A percentile compares a stretch with the other conserved stretches of the same genome.
These are phyloP conservation scores for Sylvicapra grimmia DNA, from an alignment of 2,113 vertebrate genomes.

Conservation along the genomic window DNA sequence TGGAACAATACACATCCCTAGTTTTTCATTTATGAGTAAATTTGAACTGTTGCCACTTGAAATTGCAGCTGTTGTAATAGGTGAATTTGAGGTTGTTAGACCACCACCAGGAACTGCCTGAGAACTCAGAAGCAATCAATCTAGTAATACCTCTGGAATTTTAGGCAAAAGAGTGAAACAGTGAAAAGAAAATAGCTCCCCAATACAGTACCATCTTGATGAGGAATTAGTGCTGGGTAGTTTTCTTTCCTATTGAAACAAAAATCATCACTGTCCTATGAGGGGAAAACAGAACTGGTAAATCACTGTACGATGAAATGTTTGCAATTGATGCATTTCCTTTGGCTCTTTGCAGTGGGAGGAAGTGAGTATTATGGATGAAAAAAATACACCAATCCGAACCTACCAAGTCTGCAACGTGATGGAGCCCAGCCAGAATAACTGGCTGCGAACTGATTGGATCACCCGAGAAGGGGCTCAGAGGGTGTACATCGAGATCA, in stretches of 20 bases:
- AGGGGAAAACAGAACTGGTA: neutral
- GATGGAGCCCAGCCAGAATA: slow-evolving; percentile 97
- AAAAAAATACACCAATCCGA: slow-evolving; percentile 97
- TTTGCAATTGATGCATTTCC: slow-evolving; percentile 6
- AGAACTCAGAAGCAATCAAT: slow-evolving; percentile 1
- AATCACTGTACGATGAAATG: neutral
- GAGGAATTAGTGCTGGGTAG: neutral
- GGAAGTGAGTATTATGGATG: slow-evolving; percentile 99
- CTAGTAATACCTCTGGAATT: neutral
- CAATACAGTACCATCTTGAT: neutral
- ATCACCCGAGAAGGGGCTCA: slow-evolving; percentile 94
- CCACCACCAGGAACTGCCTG: neutral
- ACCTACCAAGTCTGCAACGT: slow-evolving; percentile 99
- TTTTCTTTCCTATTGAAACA: neutral
- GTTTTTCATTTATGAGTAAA: slow-evolving; percentile 51
- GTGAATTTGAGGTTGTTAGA: slow-evolving; percentile 35
- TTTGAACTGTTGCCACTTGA: slow-evolving; percentile 59
- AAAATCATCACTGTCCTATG: neutral
- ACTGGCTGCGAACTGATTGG: slow-evolving; percentile 99
- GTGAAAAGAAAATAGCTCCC: neutral
- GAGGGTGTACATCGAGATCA: slow-evolving; percentile 97
- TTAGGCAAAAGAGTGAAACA: slow-evolving; percentile 2
- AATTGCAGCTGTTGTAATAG: slow-evolving; percentile 47
- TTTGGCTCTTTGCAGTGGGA: slow-evolving; percentile 88
- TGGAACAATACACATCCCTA: slow-evolving; percentile 40